Conservation (phyloP, 2,888 invertebrate genomes). For the Andrena minutula region DNA sequence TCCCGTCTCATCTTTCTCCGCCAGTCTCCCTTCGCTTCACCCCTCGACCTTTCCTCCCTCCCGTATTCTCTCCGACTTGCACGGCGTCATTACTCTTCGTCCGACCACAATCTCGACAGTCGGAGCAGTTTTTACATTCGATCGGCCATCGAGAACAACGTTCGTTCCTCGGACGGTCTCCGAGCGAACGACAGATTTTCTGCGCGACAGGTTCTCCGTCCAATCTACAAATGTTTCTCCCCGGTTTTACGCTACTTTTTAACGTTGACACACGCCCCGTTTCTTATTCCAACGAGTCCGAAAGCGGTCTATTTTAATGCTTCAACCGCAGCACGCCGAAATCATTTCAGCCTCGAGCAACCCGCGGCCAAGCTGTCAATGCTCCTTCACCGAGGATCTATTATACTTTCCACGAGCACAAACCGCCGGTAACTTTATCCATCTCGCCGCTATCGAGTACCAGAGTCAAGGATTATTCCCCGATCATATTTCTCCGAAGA, state of each 20-base stretch:
- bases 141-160: constrained; percentile 53
- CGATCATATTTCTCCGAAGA: constrained; percentile 32
- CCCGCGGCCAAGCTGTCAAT: background rate
- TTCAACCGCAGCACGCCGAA: background rate
- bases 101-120: constrained; percentile 66
- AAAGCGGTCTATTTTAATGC: background rate
- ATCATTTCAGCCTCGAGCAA: background rate
- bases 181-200: constrained; percentile 30
- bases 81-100: constrained; percentile 68
- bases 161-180: constrained; percentile 18
- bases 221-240: constrained; percentile 19
- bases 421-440: constrained; percentile 27
- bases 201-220: constrained; percentile 11
- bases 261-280: background rate
- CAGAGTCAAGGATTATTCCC: constrained; percentile 31
- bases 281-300: background rate
- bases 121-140: constrained; percentile 60
- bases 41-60: constrained; percentile 34
- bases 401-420: constrained; percentile 6
- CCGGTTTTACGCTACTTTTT: background rate
- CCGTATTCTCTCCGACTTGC: constrained; percentile 22
- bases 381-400: background rate
- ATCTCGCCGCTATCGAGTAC: background rate
- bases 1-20: constrained; percentile 61
- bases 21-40: constrained; percentile 23